Base-by-base conservation (phyloP, 2,888 invertebrate genomes). In the Smittia aterrima region DNA sequence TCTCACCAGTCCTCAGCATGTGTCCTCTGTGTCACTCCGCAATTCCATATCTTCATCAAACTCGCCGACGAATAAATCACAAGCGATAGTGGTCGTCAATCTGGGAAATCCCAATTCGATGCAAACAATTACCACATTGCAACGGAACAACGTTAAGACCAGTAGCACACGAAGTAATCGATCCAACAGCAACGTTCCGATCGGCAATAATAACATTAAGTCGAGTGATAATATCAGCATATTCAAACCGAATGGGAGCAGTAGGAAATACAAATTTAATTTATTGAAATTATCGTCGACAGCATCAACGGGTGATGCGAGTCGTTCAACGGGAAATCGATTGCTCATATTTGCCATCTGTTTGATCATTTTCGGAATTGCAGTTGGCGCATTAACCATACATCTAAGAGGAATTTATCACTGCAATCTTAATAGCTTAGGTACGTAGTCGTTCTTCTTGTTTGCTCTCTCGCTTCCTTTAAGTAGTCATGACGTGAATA, bases 381-480 rank as follows among this genome's bases (percentile, higher is more conserved):
- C 81, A 24, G 79, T 83, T 75, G 83, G 83, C 13, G 83, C 83
- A 0, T 75, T 83, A 76, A 80, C 80, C 75, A 82, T 83, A 66
- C 82, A 83, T 77, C 81, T 83, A 77, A 81, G 82, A 76, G 81
- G 82, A 68, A 77, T 76, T 68, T 78, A 78, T 78, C 79, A 78
- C 64, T 78, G 74, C 72, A 72, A 72, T 72, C 40, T 22, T 27
- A 58, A 72, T 62, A 62, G 72, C 32, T 38, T 38, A 72, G 72
- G 72, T 72, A 72, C 53, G 70, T 71, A 32, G 11, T 20, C 38
- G 24, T 64, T 27, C 27, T 4, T 25, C 11, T 62, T 20, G 7
- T 27, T 64, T n/a, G 16, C 64, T 64, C 20, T 58, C 24, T 58
- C 24, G n/a, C n/a, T n/a, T 13, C 58, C 20, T 58, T 18, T 58